Evolutionary conservation across 2,797 vertebrate species (phyloP), one percentile per base, ranked within the genome.

Genomic region (Arnoldichthys spilopterus): DNA sequence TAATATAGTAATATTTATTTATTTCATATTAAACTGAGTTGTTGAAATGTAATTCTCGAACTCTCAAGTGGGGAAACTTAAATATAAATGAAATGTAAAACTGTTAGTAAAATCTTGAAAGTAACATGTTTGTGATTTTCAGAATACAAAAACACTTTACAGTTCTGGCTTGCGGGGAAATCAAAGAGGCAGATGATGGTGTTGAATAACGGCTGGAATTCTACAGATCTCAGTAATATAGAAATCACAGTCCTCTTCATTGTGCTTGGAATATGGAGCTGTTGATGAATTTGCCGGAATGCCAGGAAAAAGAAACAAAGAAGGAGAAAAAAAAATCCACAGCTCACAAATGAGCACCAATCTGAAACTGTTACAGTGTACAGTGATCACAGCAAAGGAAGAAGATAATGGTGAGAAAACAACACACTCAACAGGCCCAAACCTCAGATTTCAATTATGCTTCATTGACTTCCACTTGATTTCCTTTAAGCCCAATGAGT

Each of bases 61-160:
- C 87, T 91, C 72, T 77, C 28, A 90, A 89, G 87, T 89, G 79
- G 81, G 85, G 74, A 85, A 90, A 88, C 85, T 91, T 91, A 92
- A 91, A 93, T 90, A 91, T 74, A 87, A 86, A 78, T 22, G 15
- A 89, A 89, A 89, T 72, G 54, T 79, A 68, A 74, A 78, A 82
- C 82, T 86, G 88, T 92, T 92, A 93, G 86, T 92, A 91, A 94
- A 92, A 93, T 91, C 91, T 91, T 89, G 91, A 93, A 94, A 93
- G 82, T 91, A 74, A 95, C 92, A 92, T 90, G 92, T 67, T 85
- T 93, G 94, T 91, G 90, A 91, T 77, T 76, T 78, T 89, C 85
- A 93, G 91, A 93, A 95, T 96, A 96, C 90, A 96, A 96, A 96
- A 95, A 89, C 90, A 82, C 90, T 90, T 90, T 93, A 91, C 89